Percentiles rank a stretch among this genome's conserved stretches.
These are phyloP conservation scores for Gallinago solitaria DNA, from an alignment of 2,797 vertebrate species.

Conservation along the genomic window DNA sequence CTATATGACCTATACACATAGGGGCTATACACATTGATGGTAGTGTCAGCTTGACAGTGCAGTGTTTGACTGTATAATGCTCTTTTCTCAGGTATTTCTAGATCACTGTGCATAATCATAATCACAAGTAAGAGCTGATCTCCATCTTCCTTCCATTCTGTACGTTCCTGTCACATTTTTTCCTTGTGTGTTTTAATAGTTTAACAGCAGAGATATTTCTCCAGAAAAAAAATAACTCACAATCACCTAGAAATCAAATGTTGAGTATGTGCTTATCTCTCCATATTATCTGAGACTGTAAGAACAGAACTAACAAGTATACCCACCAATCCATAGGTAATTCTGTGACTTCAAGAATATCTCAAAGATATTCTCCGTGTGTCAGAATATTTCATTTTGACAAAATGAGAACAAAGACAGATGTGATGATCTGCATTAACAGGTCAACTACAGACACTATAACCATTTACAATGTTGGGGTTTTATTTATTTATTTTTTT, in stretches of 20 bases:
- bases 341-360: not conserved
- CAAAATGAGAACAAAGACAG: not conserved
- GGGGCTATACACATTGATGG: not conserved
- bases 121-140: not conserved
- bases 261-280: not conserved
- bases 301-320: not conserved
- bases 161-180: rapidly evolving
- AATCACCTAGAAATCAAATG: not conserved
- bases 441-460: not conserved
- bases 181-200: not conserved
- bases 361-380: not conserved
- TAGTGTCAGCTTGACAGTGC: not conserved
- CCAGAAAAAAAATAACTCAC: not conserved
- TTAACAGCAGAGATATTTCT: not conserved
- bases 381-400: not conserved
- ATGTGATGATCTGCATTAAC: not conserved
- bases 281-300: not conserved
- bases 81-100: not conserved
- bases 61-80: not conserved
- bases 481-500: rapidly evolving
- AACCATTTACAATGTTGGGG: not conserved
- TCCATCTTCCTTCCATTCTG: not conserved
- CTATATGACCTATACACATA: not conserved
- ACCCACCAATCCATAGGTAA: not conserved
- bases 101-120: not conserved